phyloP scores from a whole-genome alignment of 2,888 invertebrate genomes.

The Xanthorhoe spadicearia region DNA sequence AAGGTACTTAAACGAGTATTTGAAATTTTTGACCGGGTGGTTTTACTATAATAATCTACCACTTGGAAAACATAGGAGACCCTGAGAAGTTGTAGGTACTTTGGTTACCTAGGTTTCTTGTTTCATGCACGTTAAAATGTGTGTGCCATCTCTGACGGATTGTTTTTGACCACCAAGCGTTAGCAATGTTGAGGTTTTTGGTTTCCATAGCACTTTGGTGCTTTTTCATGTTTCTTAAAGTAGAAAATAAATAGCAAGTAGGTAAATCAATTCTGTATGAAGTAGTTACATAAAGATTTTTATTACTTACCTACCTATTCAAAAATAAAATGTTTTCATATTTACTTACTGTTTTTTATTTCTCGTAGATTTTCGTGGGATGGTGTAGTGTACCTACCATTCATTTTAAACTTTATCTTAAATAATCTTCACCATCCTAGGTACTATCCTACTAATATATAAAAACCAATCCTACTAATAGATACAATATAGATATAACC shows the following conservation, averaged over 20 bases:
- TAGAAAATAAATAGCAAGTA: constrained; percentile 14
- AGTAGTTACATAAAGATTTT: constrained; percentile 3
- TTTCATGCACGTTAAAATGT: neutral
- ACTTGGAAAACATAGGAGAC: no score
- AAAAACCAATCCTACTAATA: no score
- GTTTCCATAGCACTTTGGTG: constrained; percentile 6
- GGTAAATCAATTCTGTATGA: constrained; percentile 13
- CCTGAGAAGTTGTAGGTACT: neutral
- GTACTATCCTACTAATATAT: no score
- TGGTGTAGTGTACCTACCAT: no score
- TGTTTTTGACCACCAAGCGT: neutral
- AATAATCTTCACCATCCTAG: no score
- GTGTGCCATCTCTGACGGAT: neutral
- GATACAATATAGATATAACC: no score
- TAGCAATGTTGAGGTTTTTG: neutral
- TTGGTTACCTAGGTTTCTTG: neutral
- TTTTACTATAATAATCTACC: no score
- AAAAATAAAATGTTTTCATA: constrained; percentile 23
- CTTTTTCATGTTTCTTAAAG: constrained; percentile 23
- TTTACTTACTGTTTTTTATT: neutral
- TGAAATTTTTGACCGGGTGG: no score
- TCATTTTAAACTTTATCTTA: no score
- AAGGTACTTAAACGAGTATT: no score
- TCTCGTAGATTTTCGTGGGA: neutral
- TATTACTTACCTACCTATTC: neutral